Evolutionary conservation across 2,113 vertebrate genomes (phyloP), one percentile per base, ranked within the genome.

Genomic region (Pseudonaja textilis): DNA sequence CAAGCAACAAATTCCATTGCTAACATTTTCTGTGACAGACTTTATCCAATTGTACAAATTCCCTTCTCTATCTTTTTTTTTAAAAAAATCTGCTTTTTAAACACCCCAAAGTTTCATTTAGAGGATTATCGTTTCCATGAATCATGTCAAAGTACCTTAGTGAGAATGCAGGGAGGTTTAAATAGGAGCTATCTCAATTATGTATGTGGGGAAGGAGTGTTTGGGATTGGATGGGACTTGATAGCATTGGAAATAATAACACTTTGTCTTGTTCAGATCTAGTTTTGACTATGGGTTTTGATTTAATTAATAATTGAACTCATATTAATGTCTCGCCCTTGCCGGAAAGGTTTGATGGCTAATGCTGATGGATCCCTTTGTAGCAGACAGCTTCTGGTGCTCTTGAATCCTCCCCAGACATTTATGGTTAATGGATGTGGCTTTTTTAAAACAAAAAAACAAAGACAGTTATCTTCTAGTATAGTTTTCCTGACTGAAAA

Each of bases 241-340:
- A 52, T 20, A 42, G 61, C 7, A 22, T 10, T 88, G 47, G 59
- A 1, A 2, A 56, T 89, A 74, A 52, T 52, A 45, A 56, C 57
- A 29, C 20, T 61, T 47, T 9, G 8, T 29, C 47, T 64, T 81
- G 16, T 34, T 39, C 93, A 8, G 47, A 4, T 22, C n/a, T 55
- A 85, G 42, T 85, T 2, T 0, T 81, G 89, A 0, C 0, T 14
- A 16, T 0, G 0, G 87, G 54, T 0, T 0, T 52, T 87, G 34
- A 81, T 81, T 81, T 81, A 7, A 11, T 86, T 93, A 86, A 87
- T 93, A 74, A 87, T 88, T 92, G n/a, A 61, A 25, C 85, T 26
- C 2, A 0, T 5, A 29, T 5, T 74, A 5, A 22, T 59, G 11
- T 69, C 52, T 88, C 50, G 10, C 11, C n/a, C 0, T 89, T 91